Base-by-base conservation (phyloP, 2,113 vertebrate genomes). In the Ctenomys sociabilis region DNA sequence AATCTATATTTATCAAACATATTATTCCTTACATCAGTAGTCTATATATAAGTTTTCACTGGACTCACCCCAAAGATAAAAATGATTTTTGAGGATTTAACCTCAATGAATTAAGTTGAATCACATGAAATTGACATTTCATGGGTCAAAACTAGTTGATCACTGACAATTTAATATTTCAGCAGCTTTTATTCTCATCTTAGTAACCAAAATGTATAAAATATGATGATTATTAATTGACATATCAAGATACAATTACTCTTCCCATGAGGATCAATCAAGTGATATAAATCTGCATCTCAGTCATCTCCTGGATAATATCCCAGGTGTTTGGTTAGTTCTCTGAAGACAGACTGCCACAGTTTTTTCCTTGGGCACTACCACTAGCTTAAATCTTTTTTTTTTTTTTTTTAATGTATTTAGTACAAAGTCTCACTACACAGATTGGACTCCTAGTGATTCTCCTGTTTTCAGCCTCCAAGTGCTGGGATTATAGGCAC, bases 121-220 rank as follows among this genome's bases (percentile, higher is more conserved):
- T 5, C 64, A 64, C 30, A 66, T 40, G 16, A 92, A 88, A 94
- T 59, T 73, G 37, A 70, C 3, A 94, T 92, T 95, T 87, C 81
- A 1, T 94, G n/a, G 14, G 4, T 96, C 32, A 52, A 59, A 94
- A 68, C 28, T 63, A 78, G 57, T 63, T 35, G 52, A 83, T 12
- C 19, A 92, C 49, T 75, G 40, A 10, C 61, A 70, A 68, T 37
- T 95, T 59, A n/a, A 30, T 59, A 64, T 49, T 81, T 96, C 82
- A 83, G 64, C 40, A 78, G 89, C 12, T 2, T 93, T 3, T 52
- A 11, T 91, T 93, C 57, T 45, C 40, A 89, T 30, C 37, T 70
- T 59, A 81, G 54, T 90, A 88, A 86, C 28, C 63, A 70, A 81
- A 73, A 68, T 13, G 2, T 19, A 43, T 32, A 19, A 7, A 72